Evolutionary conservation across 30 jellyfish, hydroid and myxozoan species (phyloP).

Genomic region (Cassiopea xamachana): DNA sequence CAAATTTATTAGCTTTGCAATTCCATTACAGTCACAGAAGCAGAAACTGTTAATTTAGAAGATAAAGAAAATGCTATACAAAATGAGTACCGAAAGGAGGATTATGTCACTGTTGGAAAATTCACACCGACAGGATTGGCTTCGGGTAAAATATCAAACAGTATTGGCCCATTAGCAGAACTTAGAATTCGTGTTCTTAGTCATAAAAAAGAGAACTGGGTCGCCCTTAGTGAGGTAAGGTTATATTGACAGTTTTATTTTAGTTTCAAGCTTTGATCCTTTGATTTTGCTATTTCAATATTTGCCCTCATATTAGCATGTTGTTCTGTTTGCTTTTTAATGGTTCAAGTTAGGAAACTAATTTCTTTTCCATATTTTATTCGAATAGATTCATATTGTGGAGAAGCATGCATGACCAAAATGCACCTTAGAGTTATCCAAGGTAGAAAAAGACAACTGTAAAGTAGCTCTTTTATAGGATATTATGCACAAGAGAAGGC

Average conservation of each 20-base stretch:
- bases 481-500: too few relatives aligned
- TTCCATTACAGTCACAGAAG: constrained; percentile 11
- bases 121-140: constrained; percentile 86
- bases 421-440: neutral
- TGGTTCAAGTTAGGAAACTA: neutral
- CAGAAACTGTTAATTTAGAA: constrained; percentile 2
- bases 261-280: neutral
- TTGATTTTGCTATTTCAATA: neutral
- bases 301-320: too few relatives aligned
- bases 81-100: constrained; percentile 55
- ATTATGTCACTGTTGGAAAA: constrained; percentile 75
- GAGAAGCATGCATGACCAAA: constrained; percentile 35
- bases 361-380: neutral
- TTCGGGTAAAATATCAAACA: constrained; percentile 48
- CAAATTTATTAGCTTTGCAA: neutral
- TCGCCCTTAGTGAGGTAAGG: constrained; percentile 83
- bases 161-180: constrained; percentile 79
- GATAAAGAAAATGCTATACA: constrained; percentile 53
- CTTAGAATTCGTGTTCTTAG: constrained; percentile 85
- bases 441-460: too few relatives aligned
- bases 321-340: too few relatives aligned
- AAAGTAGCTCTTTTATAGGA: too few relatives aligned
- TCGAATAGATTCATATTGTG: constrained; percentile 63
- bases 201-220: constrained; percentile 92
- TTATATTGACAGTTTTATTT: neutral